These are phyloP conservation scores for Homarus americanus DNA, from an alignment of 1,140 invertebrate genomes.

Conservation along the genomic window DNA sequence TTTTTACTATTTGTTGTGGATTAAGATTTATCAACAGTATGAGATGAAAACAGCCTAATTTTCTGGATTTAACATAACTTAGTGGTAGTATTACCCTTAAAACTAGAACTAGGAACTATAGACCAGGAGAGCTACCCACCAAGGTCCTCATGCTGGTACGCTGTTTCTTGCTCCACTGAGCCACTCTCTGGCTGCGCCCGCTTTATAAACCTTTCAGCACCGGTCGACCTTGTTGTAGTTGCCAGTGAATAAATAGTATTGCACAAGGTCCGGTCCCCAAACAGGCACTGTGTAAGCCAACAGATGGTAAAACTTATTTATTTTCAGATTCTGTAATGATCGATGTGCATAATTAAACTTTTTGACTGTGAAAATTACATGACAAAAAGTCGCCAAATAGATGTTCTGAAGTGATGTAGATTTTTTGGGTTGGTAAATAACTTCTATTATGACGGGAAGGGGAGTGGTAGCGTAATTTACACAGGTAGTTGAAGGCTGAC, in stretches of 20 bases:
- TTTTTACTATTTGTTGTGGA: too few species aligned
- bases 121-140: constrained; percentile 19
- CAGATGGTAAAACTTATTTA: too few species aligned
- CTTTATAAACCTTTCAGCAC: constrained; percentile 29
- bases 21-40: too few species aligned
- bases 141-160: constrained; percentile 46
- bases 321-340: too few species aligned
- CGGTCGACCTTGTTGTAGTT: constrained; percentile 25
- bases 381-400: too few species aligned
- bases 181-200: neutral
- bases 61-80: too few species aligned
- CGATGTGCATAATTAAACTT: too few species aligned
- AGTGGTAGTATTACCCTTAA: too few species aligned
- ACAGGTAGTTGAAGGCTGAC: neutral
- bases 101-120: neutral
- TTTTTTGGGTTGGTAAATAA: too few species aligned
- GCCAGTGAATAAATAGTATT: neutral
- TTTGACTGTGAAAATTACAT: too few species aligned
- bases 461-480: neutral
- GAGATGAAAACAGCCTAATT: too few species aligned
- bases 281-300: neutral
- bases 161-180: constrained; percentile 47
- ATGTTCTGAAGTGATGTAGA: too few species aligned
- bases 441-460: neutral
- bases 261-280: neutral